Evolutionary conservation across 2,113 vertebrate species (phyloP).

Genomic region (Peromyscus maniculatus): DNA sequence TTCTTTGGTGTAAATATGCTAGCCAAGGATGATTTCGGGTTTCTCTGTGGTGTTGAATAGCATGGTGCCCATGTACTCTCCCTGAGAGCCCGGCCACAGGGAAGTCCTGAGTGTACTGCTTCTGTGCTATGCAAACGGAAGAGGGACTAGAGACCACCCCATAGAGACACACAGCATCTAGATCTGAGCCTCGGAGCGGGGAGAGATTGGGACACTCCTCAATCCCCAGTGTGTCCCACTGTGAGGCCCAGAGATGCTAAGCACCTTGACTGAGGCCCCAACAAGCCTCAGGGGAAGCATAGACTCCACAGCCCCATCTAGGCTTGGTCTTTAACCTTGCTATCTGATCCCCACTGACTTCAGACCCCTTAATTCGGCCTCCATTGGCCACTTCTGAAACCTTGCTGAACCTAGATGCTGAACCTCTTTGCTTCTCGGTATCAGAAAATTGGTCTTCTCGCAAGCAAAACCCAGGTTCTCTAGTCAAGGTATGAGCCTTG

Average conservation of each 20-base stretch:
- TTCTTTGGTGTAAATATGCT: not conserved
- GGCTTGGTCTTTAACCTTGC: not conserved
- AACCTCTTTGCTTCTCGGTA: not conserved
- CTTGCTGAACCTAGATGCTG: not conserved
- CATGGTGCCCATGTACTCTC: not conserved
- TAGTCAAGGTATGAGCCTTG: not conserved
- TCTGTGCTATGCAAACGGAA: not conserved
- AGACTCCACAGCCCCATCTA: not conserved
- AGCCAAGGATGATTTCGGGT: not conserved
- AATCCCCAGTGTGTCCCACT: not conserved
- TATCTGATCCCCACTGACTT: not conserved
- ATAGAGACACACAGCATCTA: not conserved
- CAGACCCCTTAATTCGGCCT: not conserved
- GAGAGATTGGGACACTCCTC: no score
- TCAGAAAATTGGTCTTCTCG: not conserved
- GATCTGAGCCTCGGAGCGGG: not conserved
- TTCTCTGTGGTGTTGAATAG: no score
- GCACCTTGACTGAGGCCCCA: not conserved
- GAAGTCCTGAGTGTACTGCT: fast-evolving
- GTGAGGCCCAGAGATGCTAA: not conserved
- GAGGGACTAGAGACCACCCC: not conserved
- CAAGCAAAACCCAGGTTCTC: not conserved
- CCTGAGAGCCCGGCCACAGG: no score
- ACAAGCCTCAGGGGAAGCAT: fast-evolving
- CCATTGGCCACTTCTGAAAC: not conserved